Evolutionary conservation across 2,888 invertebrate species (phyloP).

Genomic region (Diaperis boleti): DNA sequence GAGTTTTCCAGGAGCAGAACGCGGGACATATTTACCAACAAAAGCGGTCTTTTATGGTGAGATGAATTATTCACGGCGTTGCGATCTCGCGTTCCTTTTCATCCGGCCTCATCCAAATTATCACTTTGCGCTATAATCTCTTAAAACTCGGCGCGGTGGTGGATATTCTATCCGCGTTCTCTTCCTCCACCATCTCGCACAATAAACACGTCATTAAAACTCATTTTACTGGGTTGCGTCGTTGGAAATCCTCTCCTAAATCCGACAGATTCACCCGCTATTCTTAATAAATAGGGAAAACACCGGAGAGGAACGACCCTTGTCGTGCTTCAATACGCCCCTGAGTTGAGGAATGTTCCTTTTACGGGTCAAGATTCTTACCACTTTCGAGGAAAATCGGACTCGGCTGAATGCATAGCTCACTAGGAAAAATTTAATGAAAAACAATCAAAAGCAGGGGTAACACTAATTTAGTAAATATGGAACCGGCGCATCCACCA

Average conservation of each 20-base stretch:
- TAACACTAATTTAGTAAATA: too few relatives aligned
- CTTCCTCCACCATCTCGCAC: conserved; percentile 53
- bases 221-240: conserved; percentile 54
- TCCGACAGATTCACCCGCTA: conserved; percentile 22
- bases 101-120: conserved; percentile 60
- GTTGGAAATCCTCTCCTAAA: conserved; percentile 28
- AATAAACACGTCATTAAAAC: conserved; percentile 61
- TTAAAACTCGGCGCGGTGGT: conserved; percentile 55
- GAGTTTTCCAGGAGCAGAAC: conserved; percentile 23
- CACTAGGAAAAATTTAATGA: too few relatives aligned
- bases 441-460: too few relatives aligned
- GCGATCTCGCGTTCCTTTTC: conserved; percentile 55
- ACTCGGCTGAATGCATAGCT: too few relatives aligned
- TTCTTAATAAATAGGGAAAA: conserved; percentile 32
- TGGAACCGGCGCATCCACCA: too few relatives aligned
- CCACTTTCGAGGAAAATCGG: too few relatives aligned
- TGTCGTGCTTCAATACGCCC: not conserved
- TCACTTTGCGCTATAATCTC: conserved; percentile 62
- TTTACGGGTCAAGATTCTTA: too few relatives aligned
- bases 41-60: conserved; percentile 52
- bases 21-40: conserved; percentile 49
- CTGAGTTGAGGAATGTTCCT: not conserved
- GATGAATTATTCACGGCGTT: conserved; percentile 59
- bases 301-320: conserved; percentile 5
- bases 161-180: conserved; percentile 53